Percentiles rank a stretch among this genome's conserved stretches.
These are phyloP conservation scores for Pissodes strobi DNA, from an alignment of 1,140 invertebrate genomes.

Conservation along the genomic window DNA sequence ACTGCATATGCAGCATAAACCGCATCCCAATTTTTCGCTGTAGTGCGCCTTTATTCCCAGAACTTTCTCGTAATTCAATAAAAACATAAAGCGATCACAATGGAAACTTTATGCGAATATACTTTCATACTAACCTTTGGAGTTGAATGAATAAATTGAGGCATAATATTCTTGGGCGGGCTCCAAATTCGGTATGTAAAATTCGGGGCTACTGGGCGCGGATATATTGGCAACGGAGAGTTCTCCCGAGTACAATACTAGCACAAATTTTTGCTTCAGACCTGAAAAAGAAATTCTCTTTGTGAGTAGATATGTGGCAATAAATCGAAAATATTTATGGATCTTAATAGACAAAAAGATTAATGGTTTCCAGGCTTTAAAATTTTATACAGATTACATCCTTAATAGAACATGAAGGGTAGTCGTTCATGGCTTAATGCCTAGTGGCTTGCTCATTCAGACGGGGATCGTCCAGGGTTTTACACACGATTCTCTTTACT, in stretches of 20 bases:
- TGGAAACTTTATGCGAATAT: background rate
- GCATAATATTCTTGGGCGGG: constrained; percentile 58
- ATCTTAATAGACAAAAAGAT: background rate
- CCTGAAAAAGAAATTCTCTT: constrained; percentile 40
- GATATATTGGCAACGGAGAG: constrained; percentile 48
- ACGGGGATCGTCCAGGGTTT: no score
- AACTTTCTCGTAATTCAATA: no score
- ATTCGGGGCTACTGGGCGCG: constrained; percentile 48
- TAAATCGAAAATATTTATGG: constrained; percentile 9
- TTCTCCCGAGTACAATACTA: constrained; percentile 47
- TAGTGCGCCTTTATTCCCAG: no score
- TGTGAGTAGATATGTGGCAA: constrained; percentile 4
- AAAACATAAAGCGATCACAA: no score
- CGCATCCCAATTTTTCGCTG: no score
- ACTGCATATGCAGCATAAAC: no score
- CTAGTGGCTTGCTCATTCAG: no score
- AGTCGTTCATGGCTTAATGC: no score
- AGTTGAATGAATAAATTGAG: constrained; percentile 62
- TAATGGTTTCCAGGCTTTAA: background rate
- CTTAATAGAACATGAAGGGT: no score
- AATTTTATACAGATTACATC: no score
- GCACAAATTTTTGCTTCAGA: constrained; percentile 58
- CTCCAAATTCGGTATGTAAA: constrained; percentile 54
- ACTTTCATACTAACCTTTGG: constrained; percentile 57
- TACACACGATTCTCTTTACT: no score